These are phyloP conservation scores for Parnassius smintheus DNA, from an alignment of 2,888 invertebrate genomes.

Conservation along the genomic window DNA sequence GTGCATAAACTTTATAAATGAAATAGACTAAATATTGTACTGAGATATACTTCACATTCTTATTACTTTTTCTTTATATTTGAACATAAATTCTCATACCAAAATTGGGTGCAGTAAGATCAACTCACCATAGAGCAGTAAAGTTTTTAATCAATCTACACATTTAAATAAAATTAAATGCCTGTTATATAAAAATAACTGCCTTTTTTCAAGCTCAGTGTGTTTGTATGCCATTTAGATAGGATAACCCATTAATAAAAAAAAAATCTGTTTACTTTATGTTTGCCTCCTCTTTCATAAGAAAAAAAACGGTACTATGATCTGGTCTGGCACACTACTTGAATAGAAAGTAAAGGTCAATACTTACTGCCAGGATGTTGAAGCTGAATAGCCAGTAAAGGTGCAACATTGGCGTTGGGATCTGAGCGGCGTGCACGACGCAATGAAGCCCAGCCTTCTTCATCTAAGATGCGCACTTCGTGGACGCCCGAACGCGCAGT, in stretches of 20 bases:
- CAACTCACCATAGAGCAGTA: too few relatives aligned
- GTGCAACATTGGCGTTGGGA: constrained; percentile 84
- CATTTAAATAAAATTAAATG: too few relatives aligned
- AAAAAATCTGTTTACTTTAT: too few relatives aligned
- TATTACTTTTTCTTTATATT: neutral
- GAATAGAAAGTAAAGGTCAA: neutral
- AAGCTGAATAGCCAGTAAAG: constrained; percentile 86
- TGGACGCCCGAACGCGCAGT: constrained; percentile 91
- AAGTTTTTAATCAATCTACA: too few relatives aligned
- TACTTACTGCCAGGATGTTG: constrained; percentile 74
- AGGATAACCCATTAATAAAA: too few relatives aligned
- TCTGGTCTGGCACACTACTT: neutral
- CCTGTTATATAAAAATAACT: too few relatives aligned
- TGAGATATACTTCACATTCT: neutral
- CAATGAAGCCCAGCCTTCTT: constrained; percentile 94
- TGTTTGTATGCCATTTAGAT: too few relatives aligned
- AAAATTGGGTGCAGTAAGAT: neutral
- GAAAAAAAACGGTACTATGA: too few relatives aligned
- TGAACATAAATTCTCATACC: neutral
- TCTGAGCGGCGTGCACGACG: constrained; percentile 90
- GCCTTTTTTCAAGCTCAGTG: too few relatives aligned
- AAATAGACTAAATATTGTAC: neutral
- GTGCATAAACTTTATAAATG: constrained; percentile 4
- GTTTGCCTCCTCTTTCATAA: too few relatives aligned
- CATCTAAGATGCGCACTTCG: constrained; percentile 91